Evolutionary conservation across 2,888 invertebrate species (phyloP).

Genomic region (Acanthosepion esculentum): DNA sequence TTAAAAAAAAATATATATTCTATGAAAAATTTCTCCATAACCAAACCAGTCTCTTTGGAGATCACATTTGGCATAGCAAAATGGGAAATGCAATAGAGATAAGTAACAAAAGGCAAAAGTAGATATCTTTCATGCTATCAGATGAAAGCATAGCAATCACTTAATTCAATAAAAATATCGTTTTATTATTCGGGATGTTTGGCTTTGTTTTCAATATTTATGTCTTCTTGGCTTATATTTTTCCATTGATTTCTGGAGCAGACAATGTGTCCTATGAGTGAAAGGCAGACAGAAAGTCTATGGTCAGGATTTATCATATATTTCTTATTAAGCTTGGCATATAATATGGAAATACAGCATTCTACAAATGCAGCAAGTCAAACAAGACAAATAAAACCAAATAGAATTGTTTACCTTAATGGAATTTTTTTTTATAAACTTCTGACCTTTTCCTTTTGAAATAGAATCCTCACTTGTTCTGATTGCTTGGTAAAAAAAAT

Average conservation of each 20-base stretch:
- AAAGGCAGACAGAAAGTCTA: not conserved
- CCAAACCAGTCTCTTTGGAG: too few species aligned
- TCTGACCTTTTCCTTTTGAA: too few species aligned
- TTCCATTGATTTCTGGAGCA: not conserved
- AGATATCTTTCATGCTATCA: not conserved
- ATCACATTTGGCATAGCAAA: not conserved
- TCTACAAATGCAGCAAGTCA: not conserved
- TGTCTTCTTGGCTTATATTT: not conserved
- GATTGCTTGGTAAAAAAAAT: too few species aligned
- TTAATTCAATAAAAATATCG: not conserved
- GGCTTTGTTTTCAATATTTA: not conserved
- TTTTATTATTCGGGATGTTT: too few species aligned
- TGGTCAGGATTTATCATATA: not conserved
- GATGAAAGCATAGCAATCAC: not conserved
- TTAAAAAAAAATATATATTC: too few species aligned
- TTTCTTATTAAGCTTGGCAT: not conserved
- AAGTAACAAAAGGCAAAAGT: not conserved
- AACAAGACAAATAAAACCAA: not conserved
- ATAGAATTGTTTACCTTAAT: too few species aligned
- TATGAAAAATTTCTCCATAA: too few species aligned
- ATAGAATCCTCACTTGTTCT: too few species aligned
- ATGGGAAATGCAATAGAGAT: not conserved
- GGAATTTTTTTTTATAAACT: too few species aligned
- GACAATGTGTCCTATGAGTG: not conserved
- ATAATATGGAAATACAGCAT: not conserved